phyloP scores from a whole-genome alignment of 2,888 invertebrate species.

The Leucophora obtusa region DNA sequence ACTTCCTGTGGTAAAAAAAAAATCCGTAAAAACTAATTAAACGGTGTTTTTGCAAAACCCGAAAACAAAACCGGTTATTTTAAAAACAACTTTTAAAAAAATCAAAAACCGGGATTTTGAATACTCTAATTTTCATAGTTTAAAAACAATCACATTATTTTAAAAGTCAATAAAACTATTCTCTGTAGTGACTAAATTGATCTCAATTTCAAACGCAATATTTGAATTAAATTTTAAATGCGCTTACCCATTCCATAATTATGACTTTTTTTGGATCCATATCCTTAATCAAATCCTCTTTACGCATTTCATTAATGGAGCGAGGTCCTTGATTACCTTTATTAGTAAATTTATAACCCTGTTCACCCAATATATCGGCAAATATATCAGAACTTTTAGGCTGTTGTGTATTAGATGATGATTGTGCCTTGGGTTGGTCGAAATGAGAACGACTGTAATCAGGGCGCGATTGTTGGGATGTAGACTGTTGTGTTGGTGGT shows the following conservation, averaged over 20 bases:
- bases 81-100: too few species aligned
- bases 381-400: constrained; percentile 84
- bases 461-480: constrained; percentile 71
- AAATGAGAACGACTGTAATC: constrained; percentile 86
- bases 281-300: constrained; percentile 89
- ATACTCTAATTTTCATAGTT: too few species aligned
- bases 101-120: too few species aligned
- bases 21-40: too few species aligned
- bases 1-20: too few species aligned
- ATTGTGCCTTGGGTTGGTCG: constrained; percentile 77
- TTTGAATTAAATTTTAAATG: too few species aligned
- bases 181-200: not conserved
- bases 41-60: too few species aligned
- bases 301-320: constrained; percentile 95
- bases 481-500: constrained; percentile 6
- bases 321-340: constrained; percentile 87
- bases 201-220: not conserved
- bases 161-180: not conserved
- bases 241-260: constrained; percentile 87
- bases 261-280: constrained; percentile 96
- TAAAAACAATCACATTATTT: too few species aligned
- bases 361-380: constrained; percentile 93
- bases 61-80: too few species aligned
- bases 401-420: constrained; percentile 57
- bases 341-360: constrained; percentile 90